Conservation (phyloP, 2,113 vertebrate genomes). For the Leiothrix lutea region DNA sequence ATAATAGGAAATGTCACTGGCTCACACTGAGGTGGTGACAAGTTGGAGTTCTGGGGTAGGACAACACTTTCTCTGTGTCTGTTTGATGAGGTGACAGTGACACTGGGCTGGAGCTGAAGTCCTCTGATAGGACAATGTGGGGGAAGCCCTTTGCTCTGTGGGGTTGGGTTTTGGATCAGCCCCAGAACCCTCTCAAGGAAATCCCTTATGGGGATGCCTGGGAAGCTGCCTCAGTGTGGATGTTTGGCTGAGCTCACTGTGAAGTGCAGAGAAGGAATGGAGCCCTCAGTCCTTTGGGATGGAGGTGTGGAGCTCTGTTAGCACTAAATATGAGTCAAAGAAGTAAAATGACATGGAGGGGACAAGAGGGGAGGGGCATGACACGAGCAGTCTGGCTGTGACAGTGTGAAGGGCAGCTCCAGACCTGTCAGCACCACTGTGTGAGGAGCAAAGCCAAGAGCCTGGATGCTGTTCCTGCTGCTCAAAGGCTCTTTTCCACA, state of each 20-base stretch:
- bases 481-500: slow-evolving; percentile 35
- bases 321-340: neutral
- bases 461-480: slow-evolving; percentile 40
- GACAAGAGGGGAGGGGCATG: slow-evolving; percentile 21
- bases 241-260: neutral
- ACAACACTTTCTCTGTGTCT: neutral
- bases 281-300: neutral
- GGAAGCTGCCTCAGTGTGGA: neutral
- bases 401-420: slow-evolving; percentile 45
- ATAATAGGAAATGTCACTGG: neutral
- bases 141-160: neutral
- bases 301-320: neutral
- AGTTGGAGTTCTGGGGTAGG: neutral
- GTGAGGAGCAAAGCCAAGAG: slow-evolving; percentile 31
- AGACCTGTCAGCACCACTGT: slow-evolving; percentile 44
- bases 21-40: neutral
- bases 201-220: accelerated
- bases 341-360: slow-evolving; percentile 34
- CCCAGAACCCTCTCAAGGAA: neutral
- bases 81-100: slow-evolving; percentile 5
- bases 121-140: neutral
- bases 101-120: neutral
- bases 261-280: neutral
- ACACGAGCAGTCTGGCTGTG: slow-evolving; percentile 24
- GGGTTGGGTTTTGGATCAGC: neutral